Conservation (phyloP, 2,113 vertebrate species). For the Butorides virescens region DNA sequence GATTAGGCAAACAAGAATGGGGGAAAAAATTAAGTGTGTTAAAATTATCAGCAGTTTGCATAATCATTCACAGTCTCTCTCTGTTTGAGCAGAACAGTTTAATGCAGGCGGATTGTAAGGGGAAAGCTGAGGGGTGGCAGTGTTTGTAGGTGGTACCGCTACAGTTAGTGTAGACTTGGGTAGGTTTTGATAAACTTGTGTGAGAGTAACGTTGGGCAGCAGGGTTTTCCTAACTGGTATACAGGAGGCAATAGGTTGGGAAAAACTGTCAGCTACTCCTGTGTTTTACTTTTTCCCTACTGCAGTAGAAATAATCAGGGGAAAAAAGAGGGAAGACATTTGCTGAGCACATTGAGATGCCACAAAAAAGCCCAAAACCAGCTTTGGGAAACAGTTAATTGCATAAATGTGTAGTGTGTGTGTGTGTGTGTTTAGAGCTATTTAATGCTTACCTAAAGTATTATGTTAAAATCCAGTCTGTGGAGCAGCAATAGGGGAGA, state of each 20-base stretch:
- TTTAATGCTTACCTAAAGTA: not conserved
- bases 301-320: not conserved
- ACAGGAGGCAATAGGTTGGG: not conserved
- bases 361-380: not conserved
- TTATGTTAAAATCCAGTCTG: not conserved
- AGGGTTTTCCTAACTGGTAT: not conserved
- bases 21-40: not conserved
- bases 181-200: not conserved
- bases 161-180: not conserved
- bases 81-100: not conserved
- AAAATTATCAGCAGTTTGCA: not conserved
- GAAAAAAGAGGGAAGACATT: not conserved
- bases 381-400: not conserved
- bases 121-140: not conserved
- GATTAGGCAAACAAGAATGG: not conserved
- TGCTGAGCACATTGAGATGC: not conserved
- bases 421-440: not conserved
- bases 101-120: not conserved
- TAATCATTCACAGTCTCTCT: not conserved
- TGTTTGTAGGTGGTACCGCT: not conserved
- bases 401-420: not conserved
- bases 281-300: not conserved
- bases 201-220: not conserved
- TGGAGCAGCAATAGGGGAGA: not conserved
- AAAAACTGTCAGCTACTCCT: not conserved